Evolutionary conservation across 2,797 vertebrate species (phyloP), one percentile per base, ranked within the genome.

Genomic region (Ispidina lecontei): DNA sequence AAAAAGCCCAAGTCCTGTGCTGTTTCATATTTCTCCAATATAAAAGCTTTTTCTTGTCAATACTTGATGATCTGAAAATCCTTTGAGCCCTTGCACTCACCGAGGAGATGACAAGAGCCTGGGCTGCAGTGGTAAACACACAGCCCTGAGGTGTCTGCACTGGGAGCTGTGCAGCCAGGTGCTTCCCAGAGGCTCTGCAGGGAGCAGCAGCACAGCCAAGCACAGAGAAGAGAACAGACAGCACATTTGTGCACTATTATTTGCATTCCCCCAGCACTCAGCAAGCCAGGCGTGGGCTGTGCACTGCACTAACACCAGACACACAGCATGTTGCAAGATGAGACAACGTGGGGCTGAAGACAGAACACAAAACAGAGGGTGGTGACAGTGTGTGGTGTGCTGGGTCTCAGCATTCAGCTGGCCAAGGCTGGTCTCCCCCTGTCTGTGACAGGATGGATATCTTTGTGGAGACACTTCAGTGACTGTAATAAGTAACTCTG

Each of bases 31-130:
- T 90, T 91, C 44, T 89, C 9, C 73, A 35, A 22, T 93, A 87
- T 18, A 23, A 94, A 93, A 94, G 90, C 91, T 94, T 96, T 96
- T 62, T 72, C 81, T 94, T 96, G 93, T 92, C 94, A 92, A 49
- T 96, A 90, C 82, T 88, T 72, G 76, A 89, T 95, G 81, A 68
- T 89, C 54, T 95, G 90, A 86, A 94, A 96, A 93, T 95, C 75
- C 84, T 94, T 91, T 95, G 86, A 95, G 90, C 76, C 74, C 44
- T 28, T 44, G 62, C 60, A 26, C 89, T 89, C 76, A 25, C 41
- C 17, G 41, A 84, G 72, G 79, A 93, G 90, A 74, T 95, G 51
- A 72, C 37, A 83, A 82, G 94, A 81, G 55, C 65, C 91, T 37
- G 72, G 69, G 3, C 25, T 74, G 89, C 63, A 0, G 79, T 33